Base-by-base conservation (phyloP, 2,888 invertebrate genomes). In the Lasioglossum morio region DNA sequence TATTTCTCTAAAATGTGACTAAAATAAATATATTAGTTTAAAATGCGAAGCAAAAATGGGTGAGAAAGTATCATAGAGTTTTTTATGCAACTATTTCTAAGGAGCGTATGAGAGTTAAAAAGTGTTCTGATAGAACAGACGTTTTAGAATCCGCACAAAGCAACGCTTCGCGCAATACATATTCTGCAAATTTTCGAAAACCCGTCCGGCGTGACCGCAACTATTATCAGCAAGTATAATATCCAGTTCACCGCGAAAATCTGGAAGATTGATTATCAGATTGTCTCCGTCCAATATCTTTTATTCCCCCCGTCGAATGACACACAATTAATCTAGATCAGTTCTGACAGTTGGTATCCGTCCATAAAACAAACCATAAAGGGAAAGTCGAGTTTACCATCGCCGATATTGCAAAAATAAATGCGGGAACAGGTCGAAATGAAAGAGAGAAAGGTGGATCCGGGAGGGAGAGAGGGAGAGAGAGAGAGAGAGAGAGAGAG, bases 351-450 rank as follows among this genome's bases (percentile, higher is more conserved):
- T 37, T 16, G 10, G 69, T n/a, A 10, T 69, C n/a, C 73, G 43
- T 43, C 53, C 53, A 40, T 69, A 37, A 77, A 70, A 70, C 70
- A 40, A 77, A 30, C 70, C 77, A 34, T 16, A 40, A n/a, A 70
- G 70, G 77, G 72, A 79, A 79, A 79, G 74, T 79, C 79, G 74
- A 40, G 40, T 70, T 66, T 74, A 30, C 27, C 30, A 60, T 46
- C 27, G 57, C 40, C 23, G 16, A 40, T 63, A 43, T 57, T 57
- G 57, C 57, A 57, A 57, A 57, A 57, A 57, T 57, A 57, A 57
- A 57, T 57, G 57, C 57, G n/a, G 8, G 57, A 57, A 57, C n/a
- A 12, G 12, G 57, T 57, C n/a, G 57, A 57, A 57, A n/a, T 57
- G 63, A 30, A 30, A 30, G 30, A 16, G 60, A 60, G 27, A 27